phyloP scores from a whole-genome alignment of 2,797 vertebrate species.

The Dendrocincla fuliginosa region DNA sequence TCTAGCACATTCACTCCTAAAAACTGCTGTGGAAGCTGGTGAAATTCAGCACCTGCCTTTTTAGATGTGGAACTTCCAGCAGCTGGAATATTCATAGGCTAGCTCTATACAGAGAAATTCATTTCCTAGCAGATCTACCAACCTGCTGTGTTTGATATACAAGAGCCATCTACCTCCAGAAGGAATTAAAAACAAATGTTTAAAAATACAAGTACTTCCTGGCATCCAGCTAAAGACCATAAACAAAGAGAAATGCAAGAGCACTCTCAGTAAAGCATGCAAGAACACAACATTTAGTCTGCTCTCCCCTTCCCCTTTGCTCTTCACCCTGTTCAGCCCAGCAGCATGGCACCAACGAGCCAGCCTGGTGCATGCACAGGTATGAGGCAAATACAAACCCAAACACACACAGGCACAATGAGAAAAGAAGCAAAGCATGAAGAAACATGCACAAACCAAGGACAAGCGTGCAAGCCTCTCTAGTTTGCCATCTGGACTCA shows the following conservation, averaged over 20 bases:
- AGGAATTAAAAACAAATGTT: background rate
- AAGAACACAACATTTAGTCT: background rate
- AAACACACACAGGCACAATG: background rate
- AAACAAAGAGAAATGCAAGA: constrained; percentile 26
- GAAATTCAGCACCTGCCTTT: background rate
- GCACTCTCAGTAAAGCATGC: constrained; percentile 60
- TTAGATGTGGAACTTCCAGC: background rate
- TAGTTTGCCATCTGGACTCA: constrained; percentile 51
- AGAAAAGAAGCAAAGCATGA: constrained; percentile 34
- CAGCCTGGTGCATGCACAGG: constrained; percentile 43
- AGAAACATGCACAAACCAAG: constrained; percentile 76
- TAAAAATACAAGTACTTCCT: background rate
- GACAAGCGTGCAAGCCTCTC: constrained; percentile 54
- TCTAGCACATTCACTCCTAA: background rate
- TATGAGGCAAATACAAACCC: background rate
- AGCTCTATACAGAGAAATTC: background rate
- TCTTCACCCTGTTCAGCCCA: constrained; percentile 36
- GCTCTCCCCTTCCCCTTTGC: constrained; percentile 26
- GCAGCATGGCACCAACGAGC: constrained; percentile 45
- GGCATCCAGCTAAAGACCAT: background rate
- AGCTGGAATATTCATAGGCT: background rate
- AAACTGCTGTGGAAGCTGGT: background rate
- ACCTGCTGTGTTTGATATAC: accelerated
- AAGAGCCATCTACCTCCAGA: background rate
- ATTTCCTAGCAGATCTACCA: background rate